These are phyloP conservation scores for Phorcus lineatus DNA, from an alignment of 2,888 invertebrate species.

Conservation along the genomic window DNA sequence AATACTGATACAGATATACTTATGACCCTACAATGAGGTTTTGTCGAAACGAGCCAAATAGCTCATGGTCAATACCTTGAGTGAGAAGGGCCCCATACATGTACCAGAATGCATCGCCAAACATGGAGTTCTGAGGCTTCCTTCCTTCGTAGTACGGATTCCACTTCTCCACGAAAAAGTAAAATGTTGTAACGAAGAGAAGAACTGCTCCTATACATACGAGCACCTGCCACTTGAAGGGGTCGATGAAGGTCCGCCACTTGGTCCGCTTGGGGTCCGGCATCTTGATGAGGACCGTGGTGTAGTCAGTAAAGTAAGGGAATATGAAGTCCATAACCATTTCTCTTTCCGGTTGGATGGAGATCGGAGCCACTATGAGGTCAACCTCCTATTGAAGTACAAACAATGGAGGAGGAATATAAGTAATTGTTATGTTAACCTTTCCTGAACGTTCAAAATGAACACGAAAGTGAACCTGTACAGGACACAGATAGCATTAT, in stretches of 20 bases:
- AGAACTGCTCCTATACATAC: constrained; percentile 50
- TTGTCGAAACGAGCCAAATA: too few relatives aligned
- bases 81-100: constrained; percentile 92
- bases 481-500: too few relatives aligned
- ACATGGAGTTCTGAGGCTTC: constrained; percentile 35
- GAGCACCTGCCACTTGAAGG: constrained; percentile 56
- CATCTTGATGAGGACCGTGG: constrained; percentile 52
- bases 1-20: too few relatives aligned
- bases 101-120: constrained; percentile 78
- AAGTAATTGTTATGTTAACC: too few relatives aligned
- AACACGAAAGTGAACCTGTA: too few relatives aligned
- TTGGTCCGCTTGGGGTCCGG: constrained; percentile 49
- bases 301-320: constrained; percentile 78
- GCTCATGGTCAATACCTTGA: constrained; percentile 81
- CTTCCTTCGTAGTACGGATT: constrained; percentile 49
- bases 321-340: constrained; percentile 93
- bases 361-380: constrained; percentile 86
- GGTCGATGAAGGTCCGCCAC: constrained; percentile 57
- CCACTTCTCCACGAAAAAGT: constrained; percentile 52
- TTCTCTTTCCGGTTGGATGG: constrained; percentile 92
- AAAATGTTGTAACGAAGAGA: constrained; percentile 43
- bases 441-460: too few relatives aligned
- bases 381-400: constrained; percentile 83
- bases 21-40: too few relatives aligned
- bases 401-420: neutral